Evolutionary conservation across 2,888 invertebrate species (phyloP), one percentile per base, ranked within the genome.

Genomic region (Pandemis heparana): DNA sequence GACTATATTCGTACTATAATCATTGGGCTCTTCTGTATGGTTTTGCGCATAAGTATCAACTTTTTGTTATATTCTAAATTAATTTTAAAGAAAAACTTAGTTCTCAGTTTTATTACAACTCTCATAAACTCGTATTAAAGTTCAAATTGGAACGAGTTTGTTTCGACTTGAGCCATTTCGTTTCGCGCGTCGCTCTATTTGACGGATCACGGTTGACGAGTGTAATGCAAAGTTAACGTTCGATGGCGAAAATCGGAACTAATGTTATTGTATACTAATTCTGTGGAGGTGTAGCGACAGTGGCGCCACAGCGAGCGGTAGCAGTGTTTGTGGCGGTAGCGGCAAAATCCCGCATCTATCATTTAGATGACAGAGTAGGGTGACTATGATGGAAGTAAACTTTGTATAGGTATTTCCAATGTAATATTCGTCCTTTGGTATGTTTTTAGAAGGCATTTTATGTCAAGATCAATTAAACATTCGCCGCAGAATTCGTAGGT

Each of bases 271-370:
- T 18, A 56, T 56, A 56, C 10, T 23, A 56, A 23, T 23, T 56
- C n/a, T 38, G 48, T 39, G 8, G 18, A 14, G 38, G 41, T 43
- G 4, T 8, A 39, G 14, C 38, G 69, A 61, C 46, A 39, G 69
- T 51, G 48, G 69, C 61, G 61, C 69, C 69, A 18, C 14, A 12
- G 18, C 14, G 38, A 16, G 32, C 12, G 48, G 48, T 18, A 39
- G 23, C 32, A 41, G 51, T 69, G 68, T 61, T 61, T 48, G 69
- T 61, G 69, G 38, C n/a, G 48, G 59, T 61, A 16, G 38, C 60
- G 48, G 32, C 48, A 48, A 68, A 60, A 69, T 51, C 38, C 48
- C 69, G 14, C 69, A 61, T 69, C 69, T 61, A 69, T 69, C 69
- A 69, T 51, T 48, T 32, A 43, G 48, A 61, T 51, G 69, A 69